These are phyloP conservation scores for Melierax canorus DNA, from an alignment of 2,113 vertebrate species.

Conservation along the genomic window DNA sequence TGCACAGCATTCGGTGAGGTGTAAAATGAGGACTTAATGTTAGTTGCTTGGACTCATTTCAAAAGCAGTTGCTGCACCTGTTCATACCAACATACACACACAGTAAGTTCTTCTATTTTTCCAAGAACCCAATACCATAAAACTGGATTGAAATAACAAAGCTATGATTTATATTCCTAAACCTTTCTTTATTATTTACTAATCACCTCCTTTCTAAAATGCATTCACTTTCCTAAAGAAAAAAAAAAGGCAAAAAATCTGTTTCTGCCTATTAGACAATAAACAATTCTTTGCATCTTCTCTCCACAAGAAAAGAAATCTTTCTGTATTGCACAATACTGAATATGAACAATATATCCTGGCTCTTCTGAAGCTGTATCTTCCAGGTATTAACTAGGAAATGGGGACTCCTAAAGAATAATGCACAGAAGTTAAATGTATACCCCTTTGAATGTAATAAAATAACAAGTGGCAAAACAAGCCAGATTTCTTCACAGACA, in stretches of 20 bases:
- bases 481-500: background rate
- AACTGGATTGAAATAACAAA: background rate
- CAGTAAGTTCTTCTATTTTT: background rate
- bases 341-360: background rate
- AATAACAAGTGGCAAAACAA: background rate
- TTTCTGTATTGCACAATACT: background rate
- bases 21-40: constrained; percentile 46
- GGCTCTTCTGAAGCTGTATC: background rate
- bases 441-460: background rate
- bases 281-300: background rate
- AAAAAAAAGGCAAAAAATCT: background rate
- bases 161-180: background rate
- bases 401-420: background rate
- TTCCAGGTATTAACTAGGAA: background rate
- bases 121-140: background rate
- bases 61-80: constrained; percentile 56
- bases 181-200: background rate
- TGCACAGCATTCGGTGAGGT: constrained; percentile 45
- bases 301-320: background rate
- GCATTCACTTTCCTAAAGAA: background rate
- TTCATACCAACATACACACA: background rate
- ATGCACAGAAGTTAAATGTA: background rate
- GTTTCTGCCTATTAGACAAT: background rate
- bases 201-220: background rate
- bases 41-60: constrained; percentile 39